A percentile compares a stretch with the other conserved stretches of the same genome.
phyloP scores from a whole-genome alignment of 1,140 invertebrate species.

The Drosophila mayri region DNA sequence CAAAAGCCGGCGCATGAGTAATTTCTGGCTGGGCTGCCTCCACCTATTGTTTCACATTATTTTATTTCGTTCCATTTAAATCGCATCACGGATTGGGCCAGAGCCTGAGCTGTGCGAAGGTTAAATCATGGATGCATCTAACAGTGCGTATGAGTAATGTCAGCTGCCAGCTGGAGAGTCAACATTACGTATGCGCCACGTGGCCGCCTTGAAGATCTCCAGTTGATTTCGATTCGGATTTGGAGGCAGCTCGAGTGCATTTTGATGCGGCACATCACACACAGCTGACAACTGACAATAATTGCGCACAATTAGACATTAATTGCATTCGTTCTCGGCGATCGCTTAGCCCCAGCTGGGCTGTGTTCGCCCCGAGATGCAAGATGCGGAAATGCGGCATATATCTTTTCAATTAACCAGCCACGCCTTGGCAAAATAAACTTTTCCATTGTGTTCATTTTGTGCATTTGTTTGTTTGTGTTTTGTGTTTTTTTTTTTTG shows the following conservation, averaged over 20 bases:
- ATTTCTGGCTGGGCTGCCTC: constrained; percentile 32
- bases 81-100: constrained; percentile 18
- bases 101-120: constrained; percentile 59
- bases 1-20: constrained; percentile 70
- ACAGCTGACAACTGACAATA: constrained; percentile 60
- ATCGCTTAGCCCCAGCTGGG: constrained; percentile 61
- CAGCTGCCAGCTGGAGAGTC: constrained; percentile 1
- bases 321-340: constrained; percentile 77
- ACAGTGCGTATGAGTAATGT: constrained; percentile 75
- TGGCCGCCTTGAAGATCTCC: constrained; percentile 52
- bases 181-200: constrained; percentile 73
- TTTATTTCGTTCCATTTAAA: constrained; percentile 35
- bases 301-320: constrained; percentile 82
- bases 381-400: constrained; percentile 73
- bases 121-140: constrained; percentile 63
- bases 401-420: constrained; percentile 66
- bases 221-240: constrained; percentile 22
- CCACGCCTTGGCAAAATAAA: constrained; percentile 66
- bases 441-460: constrained; percentile 51
- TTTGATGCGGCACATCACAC: constrained; percentile 45
- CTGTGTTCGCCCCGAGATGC: constrained; percentile 51
- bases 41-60: constrained; percentile 11
- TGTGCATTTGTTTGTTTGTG: constrained; percentile 46
- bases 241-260: constrained; percentile 12
- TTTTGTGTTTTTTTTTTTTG: background rate